Percentiles rank a stretch among this genome's conserved stretches.
These are phyloP conservation scores for Drosophila differens DNA, from an alignment of 2,888 invertebrate species.

Conservation along the genomic window DNA sequence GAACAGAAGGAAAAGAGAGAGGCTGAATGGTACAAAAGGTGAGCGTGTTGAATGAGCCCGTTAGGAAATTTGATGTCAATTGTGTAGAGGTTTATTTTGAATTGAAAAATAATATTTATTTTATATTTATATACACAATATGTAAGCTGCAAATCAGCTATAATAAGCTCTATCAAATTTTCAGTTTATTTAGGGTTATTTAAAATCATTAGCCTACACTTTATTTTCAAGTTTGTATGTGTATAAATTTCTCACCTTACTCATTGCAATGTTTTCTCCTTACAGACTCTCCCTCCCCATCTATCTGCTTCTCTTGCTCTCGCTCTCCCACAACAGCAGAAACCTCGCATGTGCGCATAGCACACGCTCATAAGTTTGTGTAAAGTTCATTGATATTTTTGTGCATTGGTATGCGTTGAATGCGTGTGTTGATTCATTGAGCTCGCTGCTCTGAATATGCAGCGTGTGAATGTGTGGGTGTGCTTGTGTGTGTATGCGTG, in stretches of 20 bases:
- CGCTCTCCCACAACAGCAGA: conserved; percentile 52
- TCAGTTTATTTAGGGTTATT: background rate
- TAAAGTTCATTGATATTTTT: conserved; percentile 84
- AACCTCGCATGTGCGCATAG: conserved; percentile 54
- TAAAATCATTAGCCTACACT: background rate
- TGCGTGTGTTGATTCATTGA: conserved; percentile 81
- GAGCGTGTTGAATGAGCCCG: conserved; percentile 38
- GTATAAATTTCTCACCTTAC: conserved; percentile 47
- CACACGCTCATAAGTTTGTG: conserved; percentile 62
- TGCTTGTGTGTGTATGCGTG: background rate
- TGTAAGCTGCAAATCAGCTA: too few species aligned
- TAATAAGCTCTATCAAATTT: background rate
- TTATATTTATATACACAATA: background rate
- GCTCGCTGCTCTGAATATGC: conserved; percentile 51
- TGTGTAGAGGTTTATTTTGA: background rate
- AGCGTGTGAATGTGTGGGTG: conserved; percentile 6
- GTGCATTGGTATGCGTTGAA: conserved; percentile 72
- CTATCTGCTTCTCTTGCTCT: conserved; percentile 11
- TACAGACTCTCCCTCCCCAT: conserved; percentile 16
- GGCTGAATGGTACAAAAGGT: conserved; percentile 25
- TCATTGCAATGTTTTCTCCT: conserved; percentile 21
- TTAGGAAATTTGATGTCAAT: conserved; percentile 49
- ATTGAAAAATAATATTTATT: background rate
- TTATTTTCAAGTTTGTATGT: background rate
- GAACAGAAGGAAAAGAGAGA: background rate